Base-by-base conservation (phyloP, 2,113 vertebrate species). In the Phycodurus eques region DNA sequence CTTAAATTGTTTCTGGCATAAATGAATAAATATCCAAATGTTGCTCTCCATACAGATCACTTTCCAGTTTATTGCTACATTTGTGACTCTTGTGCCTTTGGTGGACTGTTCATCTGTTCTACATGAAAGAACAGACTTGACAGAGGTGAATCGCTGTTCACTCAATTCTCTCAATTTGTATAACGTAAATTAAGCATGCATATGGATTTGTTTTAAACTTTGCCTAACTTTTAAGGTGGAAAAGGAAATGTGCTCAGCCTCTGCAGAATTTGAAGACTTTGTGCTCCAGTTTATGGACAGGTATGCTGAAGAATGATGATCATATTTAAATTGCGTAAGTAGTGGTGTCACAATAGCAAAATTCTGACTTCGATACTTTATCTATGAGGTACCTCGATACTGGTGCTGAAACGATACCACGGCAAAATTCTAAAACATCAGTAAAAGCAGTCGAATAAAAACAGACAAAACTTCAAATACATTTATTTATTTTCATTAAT, bases 11-110 rank as follows among this genome's bases (percentile, higher is more conserved):
- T 44, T 14, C 47, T 60, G 22, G 0, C 14, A 47, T 22, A 6
- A 1, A 27, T 51, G 2, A 59, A 70, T 57, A 2, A 43, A 66
- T 59, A 49, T 33, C 15, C 15, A 4, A 72, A 56, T 7, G 77
- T 81, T 87, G 1, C 7, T 65, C 5, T 91, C 42, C 85, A 72
- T 67, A 72, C 89, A 99, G 98, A 98, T 99, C 89, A 99, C 98
- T 90, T 99, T 99, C 94, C 97, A 99, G 78, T 99, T 99, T 88
- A 99, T 99, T 89, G 97, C 97, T 91, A 99, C 98, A 1, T 99
- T 99, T 95, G 96, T 96, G 86, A 98, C 97, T 89, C 93, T 99
- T 88, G 96, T 99, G 95, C 98, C 98, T 98, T 98, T 99, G 94
- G 96, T 99, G 84, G 98, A 99, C 87, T 99, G 98, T 84, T 99